Evolutionary conservation across 1,140 invertebrate genomes (phyloP), one percentile per base, ranked within the genome.

Genomic region (Cecropterus lyciades): DNA sequence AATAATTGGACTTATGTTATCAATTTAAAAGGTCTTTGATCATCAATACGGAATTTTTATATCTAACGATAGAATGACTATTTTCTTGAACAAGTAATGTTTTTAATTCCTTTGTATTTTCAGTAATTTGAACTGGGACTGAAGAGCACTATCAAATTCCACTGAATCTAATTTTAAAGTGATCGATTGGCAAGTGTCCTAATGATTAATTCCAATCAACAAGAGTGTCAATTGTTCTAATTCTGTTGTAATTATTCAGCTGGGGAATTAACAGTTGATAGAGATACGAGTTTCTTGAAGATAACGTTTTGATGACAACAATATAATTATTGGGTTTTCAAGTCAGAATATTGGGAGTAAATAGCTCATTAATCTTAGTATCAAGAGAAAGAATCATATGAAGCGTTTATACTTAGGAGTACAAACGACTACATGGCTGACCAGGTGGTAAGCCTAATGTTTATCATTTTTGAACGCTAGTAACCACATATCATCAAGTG

Each of bases 161-260:
- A 8, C 8, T 30, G 43, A 30, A 30, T 59, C 24, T 46, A 46
- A 46, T 48, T 59, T 46, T 33, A 13, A 59, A 11, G 24, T 17
- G 52, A 56, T 56, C 52, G 42, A 59, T 59, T 59, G 56, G 56
- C 56, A 59, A 37, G 43, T 27, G 43, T 20, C 56, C 56, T 59
- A 59, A 59, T 30, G 56, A 46, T 48, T 14, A 15, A 48, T 59
- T 17, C 56, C 56, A 48, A 59, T 59, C 43, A 59, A 59, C 56
- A 30, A 15, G 43, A 10, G 27, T 33, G 43, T 48, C 56, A 45
- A 48, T 59, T 59, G 56, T 46, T 59, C 43, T 59, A 59, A 48
- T 59, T 59, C 13, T 30, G 42, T 46, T 45, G 43, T 33, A 59
- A 59, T 59, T 59, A 59, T 27, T 45, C 56, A 15, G 14, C 9